Evolutionary conservation across 1,140 invertebrate genomes (phyloP), one percentile per base, ranked within the genome.

Genomic region (Drosophila kanapiae): DNA sequence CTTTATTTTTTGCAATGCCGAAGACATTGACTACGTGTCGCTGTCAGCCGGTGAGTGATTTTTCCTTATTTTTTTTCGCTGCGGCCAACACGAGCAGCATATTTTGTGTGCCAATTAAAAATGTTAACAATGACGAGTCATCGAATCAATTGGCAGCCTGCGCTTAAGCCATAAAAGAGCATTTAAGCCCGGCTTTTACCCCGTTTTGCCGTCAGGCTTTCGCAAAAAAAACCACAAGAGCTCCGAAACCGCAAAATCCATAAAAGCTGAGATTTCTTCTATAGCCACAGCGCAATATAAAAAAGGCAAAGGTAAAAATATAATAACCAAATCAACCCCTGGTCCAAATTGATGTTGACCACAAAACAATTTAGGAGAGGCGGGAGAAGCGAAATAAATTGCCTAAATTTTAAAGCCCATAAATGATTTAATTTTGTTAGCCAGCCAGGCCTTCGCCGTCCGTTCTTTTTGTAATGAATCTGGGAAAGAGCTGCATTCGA

Each of bases 31-130:
- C 63, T 76, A 87, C 84, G 84, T 87, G 83, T 88, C 62, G 83
- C 83, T 87, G 83, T 87, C 83, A 87, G 75, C 60, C 80, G 31
- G 38, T 70, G 67, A 70, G 63, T 68, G 67, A 70, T 70, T 70
- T 70, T 70, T 70, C 35, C 67, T 56, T 43, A 63, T 62, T 67
- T 58, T 49, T 61, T 47, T 47, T 14, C 9, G 10, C 14, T 6
- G 27, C 62, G 11, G n/a, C 78, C 78, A 85, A 86, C 79, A 86
- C 64, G 80, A 67, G 79, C 83, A 77, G 83, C 84, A 87, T 87
- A 82, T 87, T 87, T 80, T 77, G 72, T 82, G 84, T 59, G 61
- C 83, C 83, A 87, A 87, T 87, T 87, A 87, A 87, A 76, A 72
- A 72, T 48, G 82, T 60, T 76, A 75, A 61, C 80, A 63, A 45